Evolutionary conservation across 2,888 invertebrate genomes (phyloP), one percentile per base, ranked within the genome.

Genomic region (Lordiphosa fenestrarum): DNA sequence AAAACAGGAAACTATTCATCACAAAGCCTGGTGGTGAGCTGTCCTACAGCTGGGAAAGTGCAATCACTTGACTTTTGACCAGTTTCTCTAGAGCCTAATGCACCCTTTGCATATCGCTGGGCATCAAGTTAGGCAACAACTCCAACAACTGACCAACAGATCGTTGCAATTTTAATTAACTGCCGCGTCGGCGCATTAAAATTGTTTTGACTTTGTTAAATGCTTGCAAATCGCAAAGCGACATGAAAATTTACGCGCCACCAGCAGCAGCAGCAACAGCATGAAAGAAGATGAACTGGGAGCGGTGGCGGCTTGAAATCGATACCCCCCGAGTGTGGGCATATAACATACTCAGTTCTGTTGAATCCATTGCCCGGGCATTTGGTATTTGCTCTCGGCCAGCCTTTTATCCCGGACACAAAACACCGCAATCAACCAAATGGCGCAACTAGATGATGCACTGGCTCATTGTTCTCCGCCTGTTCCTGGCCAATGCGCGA

Each of bases 161-260:
- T 76, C 67, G 73, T 73, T 75, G 85, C 85, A 78, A 80, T 80
- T 80, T 84, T 80, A 80, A 80, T 80, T 80, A 80, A 80, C 85
- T 82, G 83, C 80, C 73, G 69, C 73, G 69, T 68, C 76, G 52
- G 80, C 64, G 83, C 85, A 80, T 80, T 80, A 84, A 80, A 80
- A 80, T 80, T 84, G 80, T 80, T 80, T 84, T 80, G 80, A 84
- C 85, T 80, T 80, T 80, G 80, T 68, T 80, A 80, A 80, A 84
- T 80, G 85, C 80, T 82, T 75, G 80, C 83, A 75, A 80, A 80
- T 80, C 80, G 83, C 83, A 85, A 60, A 73, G 60, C 63, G 80
- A 80, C 80, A 80, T 83, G 80, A 71, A 83, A 80, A 80, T 84
- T 84, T 84, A 81, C 81, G 81, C 84, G 83, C 72, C 61, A 44